Evolutionary conservation across 2,113 vertebrate species (phyloP).

Genomic region (Aix galericulata): DNA sequence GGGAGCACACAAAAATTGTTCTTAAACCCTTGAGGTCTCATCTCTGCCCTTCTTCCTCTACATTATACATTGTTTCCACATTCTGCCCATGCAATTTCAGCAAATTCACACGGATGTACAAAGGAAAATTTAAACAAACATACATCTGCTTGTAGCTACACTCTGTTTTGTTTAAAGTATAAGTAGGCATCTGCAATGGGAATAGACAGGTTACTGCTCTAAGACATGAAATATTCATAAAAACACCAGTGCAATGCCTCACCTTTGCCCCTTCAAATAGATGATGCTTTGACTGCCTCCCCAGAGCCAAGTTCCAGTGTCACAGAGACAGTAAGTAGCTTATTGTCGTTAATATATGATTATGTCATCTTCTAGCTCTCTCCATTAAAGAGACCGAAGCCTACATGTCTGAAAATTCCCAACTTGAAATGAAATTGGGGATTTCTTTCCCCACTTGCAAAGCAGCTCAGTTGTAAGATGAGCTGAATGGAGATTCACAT

Average conservation of each 20-base stretch:
- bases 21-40: neutral
- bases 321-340: slow-evolving; percentile 35
- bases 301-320: neutral
- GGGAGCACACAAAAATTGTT: neutral
- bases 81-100: neutral
- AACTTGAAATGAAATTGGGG: neutral
- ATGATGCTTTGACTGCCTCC: neutral
- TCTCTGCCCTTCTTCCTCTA: neutral
- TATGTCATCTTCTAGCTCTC: slow-evolving; percentile 7
- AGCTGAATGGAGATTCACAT: neutral
- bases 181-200: neutral
- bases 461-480: neutral
- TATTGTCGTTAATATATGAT: slow-evolving; percentile 24
- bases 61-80: neutral
- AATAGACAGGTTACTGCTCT: slow-evolving; percentile 34
- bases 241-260: neutral
- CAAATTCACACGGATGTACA: neutral
- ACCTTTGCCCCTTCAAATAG: slow-evolving; percentile 43
- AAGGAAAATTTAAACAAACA: neutral
- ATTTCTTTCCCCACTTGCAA: neutral
- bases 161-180: slow-evolving; percentile 34
- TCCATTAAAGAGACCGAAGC: slow-evolving; percentile 1
- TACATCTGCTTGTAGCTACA: neutral
- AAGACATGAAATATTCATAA: slow-evolving; percentile 66
- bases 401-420: neutral